Percentiles rank a stretch among this genome's conserved stretches.
These are phyloP conservation scores for Musca vetustissima DNA, from an alignment of 1,140 invertebrate genomes.

Conservation along the genomic window DNA sequence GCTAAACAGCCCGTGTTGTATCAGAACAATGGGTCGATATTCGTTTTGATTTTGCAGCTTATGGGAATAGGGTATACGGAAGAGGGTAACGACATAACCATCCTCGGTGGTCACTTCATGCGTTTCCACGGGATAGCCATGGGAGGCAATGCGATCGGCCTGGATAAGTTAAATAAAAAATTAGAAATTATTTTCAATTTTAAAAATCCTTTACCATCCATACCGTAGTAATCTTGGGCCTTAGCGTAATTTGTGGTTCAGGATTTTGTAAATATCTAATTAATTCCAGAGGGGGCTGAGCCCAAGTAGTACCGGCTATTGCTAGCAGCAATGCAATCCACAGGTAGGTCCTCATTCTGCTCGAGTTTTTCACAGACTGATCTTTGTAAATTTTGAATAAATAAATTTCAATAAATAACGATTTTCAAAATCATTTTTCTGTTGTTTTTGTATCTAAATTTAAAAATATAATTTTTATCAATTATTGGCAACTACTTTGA, in stretches of 20 bases:
- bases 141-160: constrained; percentile 41
- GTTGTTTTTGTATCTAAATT: too few species aligned
- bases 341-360: too few species aligned
- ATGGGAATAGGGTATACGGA: constrained; percentile 55
- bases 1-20: constrained; percentile 72
- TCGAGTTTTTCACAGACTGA: too few species aligned
- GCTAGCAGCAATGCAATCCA: too few species aligned
- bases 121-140: constrained; percentile 60
- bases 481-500: too few species aligned
- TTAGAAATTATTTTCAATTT: not conserved
- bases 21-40: constrained; percentile 51
- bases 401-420: too few species aligned
- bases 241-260: constrained; percentile 24
- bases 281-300: not conserved
- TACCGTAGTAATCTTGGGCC: constrained; percentile 30
- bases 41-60: constrained; percentile 40
- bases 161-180: constrained; percentile 22
- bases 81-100: constrained; percentile 59
- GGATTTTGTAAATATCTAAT: constrained; percentile 31
- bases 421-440: too few species aligned
- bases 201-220: not conserved
- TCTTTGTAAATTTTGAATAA: too few species aligned
- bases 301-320: too few species aligned
- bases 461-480: too few species aligned
- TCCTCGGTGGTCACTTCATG: constrained; percentile 55